Conservation (phyloP, 2,113 vertebrate species). For the Nerophis lumbriciformis region DNA sequence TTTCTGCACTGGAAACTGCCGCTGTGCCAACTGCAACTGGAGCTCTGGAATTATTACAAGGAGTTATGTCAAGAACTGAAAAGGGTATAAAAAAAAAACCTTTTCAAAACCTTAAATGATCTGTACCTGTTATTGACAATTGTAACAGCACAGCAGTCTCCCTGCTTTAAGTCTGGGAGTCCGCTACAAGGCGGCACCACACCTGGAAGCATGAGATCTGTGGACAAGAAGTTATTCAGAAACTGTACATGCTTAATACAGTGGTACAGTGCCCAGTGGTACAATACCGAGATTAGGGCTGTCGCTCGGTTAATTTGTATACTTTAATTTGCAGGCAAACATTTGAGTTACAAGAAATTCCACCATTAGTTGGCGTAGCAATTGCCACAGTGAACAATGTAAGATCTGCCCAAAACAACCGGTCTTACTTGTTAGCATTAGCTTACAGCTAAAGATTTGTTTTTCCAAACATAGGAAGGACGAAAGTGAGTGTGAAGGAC, state of each 20-base stretch:
- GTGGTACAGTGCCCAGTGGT: too few relatives aligned
- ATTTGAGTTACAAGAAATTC: too few relatives aligned
- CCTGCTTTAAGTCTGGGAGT: conserved; percentile 78
- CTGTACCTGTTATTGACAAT: conserved; percentile 84
- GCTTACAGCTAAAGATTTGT: too few relatives aligned
- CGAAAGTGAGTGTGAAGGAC: too few relatives aligned
- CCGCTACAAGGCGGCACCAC: conserved; percentile 81
- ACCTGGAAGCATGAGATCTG: conserved; percentile 96
- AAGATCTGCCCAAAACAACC: too few relatives aligned
- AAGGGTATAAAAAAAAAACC: not conserved
- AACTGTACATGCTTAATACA: not conserved
- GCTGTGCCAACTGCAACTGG: conserved; percentile 87
- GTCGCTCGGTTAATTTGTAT: too few relatives aligned
- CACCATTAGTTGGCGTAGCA: too few relatives aligned
- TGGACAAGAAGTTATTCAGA: conserved; percentile 9
- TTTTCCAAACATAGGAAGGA: too few relatives aligned
- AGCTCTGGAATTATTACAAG: conserved; percentile 68
- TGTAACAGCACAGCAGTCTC: conserved; percentile 80
- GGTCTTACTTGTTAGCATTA: too few relatives aligned
- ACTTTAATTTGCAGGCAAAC: too few relatives aligned
- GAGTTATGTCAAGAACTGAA: not conserved
- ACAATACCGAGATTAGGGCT: too few relatives aligned
- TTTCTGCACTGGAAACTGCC: conserved; percentile 79
- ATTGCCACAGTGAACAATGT: too few relatives aligned
- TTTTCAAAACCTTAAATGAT: not conserved